Percentiles rank a stretch among this genome's conserved stretches.
Conservation (phyloP, 2,113 vertebrate species). For the Ondatra zibethicus region DNA sequence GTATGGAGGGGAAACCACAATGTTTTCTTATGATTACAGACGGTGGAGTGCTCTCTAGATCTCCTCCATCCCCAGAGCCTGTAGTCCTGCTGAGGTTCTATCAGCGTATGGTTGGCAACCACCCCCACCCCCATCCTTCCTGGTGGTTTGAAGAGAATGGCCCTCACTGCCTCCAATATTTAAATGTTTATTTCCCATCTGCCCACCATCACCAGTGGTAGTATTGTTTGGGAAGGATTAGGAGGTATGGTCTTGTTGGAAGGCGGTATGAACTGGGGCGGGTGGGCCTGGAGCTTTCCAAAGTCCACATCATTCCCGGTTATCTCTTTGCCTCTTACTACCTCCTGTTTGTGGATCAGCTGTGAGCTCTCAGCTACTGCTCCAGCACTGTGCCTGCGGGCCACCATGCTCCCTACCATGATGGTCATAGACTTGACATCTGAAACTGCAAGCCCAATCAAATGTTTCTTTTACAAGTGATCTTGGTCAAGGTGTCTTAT, state of each 20-base stretch:
- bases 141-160: not conserved
- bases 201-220: not conserved
- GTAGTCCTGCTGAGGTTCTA: not conserved
- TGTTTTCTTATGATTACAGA: not conserved
- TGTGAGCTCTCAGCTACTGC: too few species aligned
- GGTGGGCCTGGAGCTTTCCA: too few species aligned
- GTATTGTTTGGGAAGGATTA: not conserved
- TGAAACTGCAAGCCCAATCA: not conserved
- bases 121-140: not conserved
- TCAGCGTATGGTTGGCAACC: not conserved
- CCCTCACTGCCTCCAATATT: not conserved
- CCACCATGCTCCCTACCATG: not conserved
- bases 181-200: not conserved
- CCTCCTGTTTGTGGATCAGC: not conserved
- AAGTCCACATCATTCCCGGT: not conserved
- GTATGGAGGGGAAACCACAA: accelerated
- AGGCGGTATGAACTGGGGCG: too few species aligned
- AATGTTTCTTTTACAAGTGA: not conserved
- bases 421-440: not conserved
- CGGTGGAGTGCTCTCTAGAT: accelerated
- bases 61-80: not conserved
- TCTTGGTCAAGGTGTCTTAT: not conserved
- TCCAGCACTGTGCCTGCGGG: not conserved
- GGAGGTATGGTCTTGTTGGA: not conserved
- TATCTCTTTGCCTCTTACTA: not conserved